Base-by-base conservation (phyloP, 2,797 vertebrate genomes). In the Loriculus beryllinus region DNA sequence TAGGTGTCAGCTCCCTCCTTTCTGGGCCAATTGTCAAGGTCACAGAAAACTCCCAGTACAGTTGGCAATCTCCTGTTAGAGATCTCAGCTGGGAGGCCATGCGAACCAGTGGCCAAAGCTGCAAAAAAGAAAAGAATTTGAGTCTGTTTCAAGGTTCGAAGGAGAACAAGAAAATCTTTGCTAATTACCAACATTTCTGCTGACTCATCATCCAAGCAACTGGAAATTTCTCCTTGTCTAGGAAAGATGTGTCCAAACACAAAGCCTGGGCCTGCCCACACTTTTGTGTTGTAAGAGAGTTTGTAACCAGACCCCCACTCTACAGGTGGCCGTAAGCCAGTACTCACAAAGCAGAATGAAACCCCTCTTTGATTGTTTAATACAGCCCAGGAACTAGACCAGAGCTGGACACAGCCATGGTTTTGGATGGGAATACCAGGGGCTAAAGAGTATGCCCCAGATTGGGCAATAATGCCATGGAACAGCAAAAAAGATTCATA, bases 131-230 rank as follows among this genome's bases (percentile, higher is more conserved):
- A 78, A 49, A 12, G n/a, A 5, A 40, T 3, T 49, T 83, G 76
- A 94, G 42, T 45, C 3, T 0, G 2, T 96, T 96, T 94, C 92
- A 93, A 72, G 49, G 63, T 88, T 88, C 0, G 0, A 82, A 86
- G 63, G 69, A 82, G 72, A 94, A 74, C 3, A 84, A 64, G 84
- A 56, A 20, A 21, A 11, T 0, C 57, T 26, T 40, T 49, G 35
- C 43, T 86, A 70, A 88, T 67, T 59, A 80, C 43, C 67, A 83
- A 22, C 14, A 0, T 86, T 94, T 93, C 79, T 93, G 91, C 65
- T 93, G 95, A 94, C 69, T 94, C 95, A 95, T 72, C 79, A 85
- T 75, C 40, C 56, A 90, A 88, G 82, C 77, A 88, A 94, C 80
- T 91, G 82, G 82, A 96, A 90, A 72, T 67, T 86, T 96, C 91